Evolutionary conservation across 2,797 vertebrate genomes (phyloP).

Genomic region (Manis crassicaudata): DNA sequence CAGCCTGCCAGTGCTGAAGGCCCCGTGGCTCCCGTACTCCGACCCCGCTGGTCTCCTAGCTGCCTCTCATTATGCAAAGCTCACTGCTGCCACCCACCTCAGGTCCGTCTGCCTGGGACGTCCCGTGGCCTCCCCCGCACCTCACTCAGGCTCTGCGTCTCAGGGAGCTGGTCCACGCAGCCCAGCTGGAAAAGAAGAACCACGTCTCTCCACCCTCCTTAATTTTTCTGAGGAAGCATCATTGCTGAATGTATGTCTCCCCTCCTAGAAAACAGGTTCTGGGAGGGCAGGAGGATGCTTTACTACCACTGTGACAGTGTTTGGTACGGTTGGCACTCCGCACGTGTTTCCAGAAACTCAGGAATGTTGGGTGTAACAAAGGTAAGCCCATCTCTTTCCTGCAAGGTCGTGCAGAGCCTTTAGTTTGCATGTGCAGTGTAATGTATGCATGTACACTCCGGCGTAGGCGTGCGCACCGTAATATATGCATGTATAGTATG

Average conservation of each 20-base stretch:
- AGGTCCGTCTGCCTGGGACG: background rate
- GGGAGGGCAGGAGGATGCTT: accelerated
- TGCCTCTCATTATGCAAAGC: background rate
- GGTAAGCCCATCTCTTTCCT: background rate
- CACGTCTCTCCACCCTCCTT: accelerated
- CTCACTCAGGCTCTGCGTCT: background rate
- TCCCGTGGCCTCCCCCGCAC: no score
- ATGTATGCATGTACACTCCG: background rate
- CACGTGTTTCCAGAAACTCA: background rate
- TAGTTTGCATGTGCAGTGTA: no score
- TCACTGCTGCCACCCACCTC: background rate
- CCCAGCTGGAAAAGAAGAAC: accelerated
- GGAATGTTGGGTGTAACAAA: accelerated
- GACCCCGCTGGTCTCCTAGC: background rate
- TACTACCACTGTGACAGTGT: background rate
- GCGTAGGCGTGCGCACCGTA: no score
- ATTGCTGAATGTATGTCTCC: accelerated
- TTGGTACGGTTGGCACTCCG: no score
- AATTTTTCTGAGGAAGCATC: background rate
- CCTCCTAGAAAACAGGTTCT: background rate
- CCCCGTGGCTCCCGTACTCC: accelerated
- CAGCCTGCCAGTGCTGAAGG: no score
- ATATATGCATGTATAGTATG: no score
- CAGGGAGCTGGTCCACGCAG: background rate
- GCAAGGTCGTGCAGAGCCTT: background rate